Conservation (phyloP, 1,140 invertebrate genomes). For the Drosophila busckii region DNA sequence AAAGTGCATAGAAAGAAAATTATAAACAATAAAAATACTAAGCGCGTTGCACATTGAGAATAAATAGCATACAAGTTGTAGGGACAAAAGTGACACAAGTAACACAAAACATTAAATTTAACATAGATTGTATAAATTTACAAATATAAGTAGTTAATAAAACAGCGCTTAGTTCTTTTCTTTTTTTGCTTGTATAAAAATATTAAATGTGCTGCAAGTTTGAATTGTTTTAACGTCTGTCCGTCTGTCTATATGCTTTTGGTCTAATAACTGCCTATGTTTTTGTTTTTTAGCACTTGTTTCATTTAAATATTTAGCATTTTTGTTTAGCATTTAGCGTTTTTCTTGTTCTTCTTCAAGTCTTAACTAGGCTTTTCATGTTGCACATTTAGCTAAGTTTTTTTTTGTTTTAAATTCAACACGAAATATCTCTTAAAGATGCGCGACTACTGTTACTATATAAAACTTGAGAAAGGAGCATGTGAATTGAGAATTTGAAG, state of each 20-base stretch:
- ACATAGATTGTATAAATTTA: conserved; percentile 29
- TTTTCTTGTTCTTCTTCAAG: conserved; percentile 36
- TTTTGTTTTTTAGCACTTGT: conserved; percentile 41
- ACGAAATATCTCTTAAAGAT: conserved; percentile 25
- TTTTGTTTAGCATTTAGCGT: conserved; percentile 34
- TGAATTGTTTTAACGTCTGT: conserved; percentile 1
- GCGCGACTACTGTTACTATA: conserved; percentile 20
- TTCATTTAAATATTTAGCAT: conserved; percentile 24
- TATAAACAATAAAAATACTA: too few relatives aligned
- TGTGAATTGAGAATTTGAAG: conserved; percentile 14
- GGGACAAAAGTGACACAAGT: conserved; percentile 51
- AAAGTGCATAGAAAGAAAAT: too few relatives aligned
- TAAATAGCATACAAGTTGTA: conserved; percentile 49
- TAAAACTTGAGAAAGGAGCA: conserved; percentile 6
- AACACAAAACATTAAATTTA: conserved; percentile 36
- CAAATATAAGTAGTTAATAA: conserved; percentile 9
- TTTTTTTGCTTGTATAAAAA: too few relatives aligned
- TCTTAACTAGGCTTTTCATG: conserved; percentile 59
- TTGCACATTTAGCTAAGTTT: conserved; percentile 51
- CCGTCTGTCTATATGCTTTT: conserved; percentile 8
- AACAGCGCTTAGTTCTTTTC: conserved; percentile 28
- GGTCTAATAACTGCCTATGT: conserved; percentile 33
- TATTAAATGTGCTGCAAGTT: conserved; percentile 21
- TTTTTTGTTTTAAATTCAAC: conserved; percentile 32
- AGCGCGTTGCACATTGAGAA: conserved; percentile 18